Evolutionary conservation across 2,888 invertebrate genomes (phyloP), one percentile per base, ranked within the genome.

Genomic region (Diadromus collaris): DNA sequence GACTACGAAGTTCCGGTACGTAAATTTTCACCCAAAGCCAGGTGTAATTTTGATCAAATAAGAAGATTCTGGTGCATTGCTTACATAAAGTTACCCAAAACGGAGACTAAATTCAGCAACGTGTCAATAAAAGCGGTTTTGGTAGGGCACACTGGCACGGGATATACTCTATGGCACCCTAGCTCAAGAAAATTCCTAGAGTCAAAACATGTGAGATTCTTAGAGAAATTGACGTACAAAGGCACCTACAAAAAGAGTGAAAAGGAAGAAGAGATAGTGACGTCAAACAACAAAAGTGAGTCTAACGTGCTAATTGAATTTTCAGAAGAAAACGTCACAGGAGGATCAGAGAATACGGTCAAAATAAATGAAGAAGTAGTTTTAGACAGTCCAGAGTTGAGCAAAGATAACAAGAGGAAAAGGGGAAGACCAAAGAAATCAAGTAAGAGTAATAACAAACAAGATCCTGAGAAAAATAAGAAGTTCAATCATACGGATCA

Each of bases 191-290:
- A 81, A 58, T 79, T 78, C 16, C 54, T 80, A 27, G 73, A 78
- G n/a, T 79, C 82, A 1, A 80, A 83, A 70, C 82, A 85, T 73
- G 81, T 82, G 4, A 69, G 83, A 56, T 84, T 84, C 58, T 73
- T 80, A 56, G 81, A 85, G 72, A 85, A 80, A 78, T 34, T 84
- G 19, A 81, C 81, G 21, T 85, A 81, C 68, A 81, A 81, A 41
- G 78, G 85, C 34, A 68, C 71, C 6, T 81, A 81, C 76, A 70
- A 76, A 70, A 67, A 46, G 34, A 75, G 48, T 48, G 34, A 38
- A 77, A 77, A 21, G 48, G 56, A 51, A 75, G 27, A 73, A 64
- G 75, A 80, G 54, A 29, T 19, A 69, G 29, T 29, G 69, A 69
- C 44, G 58, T 29, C 44, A 58, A 58, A 69, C 19, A 27, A 54